Evolutionary conservation across 2,797 vertebrate species (phyloP), one percentile per base, ranked within the genome.

Genomic region (Sebastolobus alascanus): DNA sequence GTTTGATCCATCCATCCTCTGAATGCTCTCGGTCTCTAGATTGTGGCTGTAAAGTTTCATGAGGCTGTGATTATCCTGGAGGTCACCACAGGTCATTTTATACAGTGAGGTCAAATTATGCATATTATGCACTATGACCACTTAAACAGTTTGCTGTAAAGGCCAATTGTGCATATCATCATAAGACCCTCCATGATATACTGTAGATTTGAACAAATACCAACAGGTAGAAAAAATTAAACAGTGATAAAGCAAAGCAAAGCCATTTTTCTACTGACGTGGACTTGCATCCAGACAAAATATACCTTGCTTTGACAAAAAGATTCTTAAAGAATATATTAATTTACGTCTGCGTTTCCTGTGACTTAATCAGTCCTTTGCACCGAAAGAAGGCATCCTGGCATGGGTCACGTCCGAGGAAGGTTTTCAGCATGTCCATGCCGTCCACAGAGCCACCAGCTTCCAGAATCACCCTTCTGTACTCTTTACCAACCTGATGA

Each of bases 371-470:
- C 56, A 99, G 95, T 85, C 98, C 98, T 93, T 98, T 98, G 94
- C 97, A 97, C 85, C 96, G 83, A 18, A 99, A 96, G 91, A 99
- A 99, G 18, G 97, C 97, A 33, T 97, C 97, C 88, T 98, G 97
- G 69, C 92, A 93, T n/a, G 98, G 98, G 82, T 94, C 95, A 80
- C 97, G 97, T 50, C 96, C 94, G n/a, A 99, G 96, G 88, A 99
- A 98, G 81, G 84, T 95, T 81, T 95, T 94, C 84, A 99, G 95
- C 96, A 99, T 97, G 84, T 97, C 97, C 95, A 96, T 95, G 55
- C 97, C 98, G 82, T 99, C 97, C 90, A 95, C 92, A 63, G 98
- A 97, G 81, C 97, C 98, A 6, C 98, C 98, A 9, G 97, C 94
- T 90, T 97, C 97, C 91, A 99, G 95, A 82, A 99, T 97, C 84